Evolutionary conservation across 2,888 invertebrate genomes (phyloP).

Genomic region (Brachyopa scutellaris): DNA sequence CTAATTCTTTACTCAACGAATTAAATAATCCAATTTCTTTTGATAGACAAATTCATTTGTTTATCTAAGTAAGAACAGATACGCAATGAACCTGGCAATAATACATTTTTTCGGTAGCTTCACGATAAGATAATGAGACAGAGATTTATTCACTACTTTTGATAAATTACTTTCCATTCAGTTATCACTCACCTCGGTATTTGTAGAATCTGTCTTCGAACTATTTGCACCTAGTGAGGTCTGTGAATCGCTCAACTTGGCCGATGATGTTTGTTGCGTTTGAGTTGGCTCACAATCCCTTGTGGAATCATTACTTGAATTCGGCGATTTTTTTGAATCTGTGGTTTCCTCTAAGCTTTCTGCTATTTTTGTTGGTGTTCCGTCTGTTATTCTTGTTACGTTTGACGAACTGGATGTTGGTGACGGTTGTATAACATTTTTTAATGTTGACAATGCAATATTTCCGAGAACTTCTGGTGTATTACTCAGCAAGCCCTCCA

Average conservation of each 20-base stretch:
- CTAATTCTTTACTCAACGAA: no score
- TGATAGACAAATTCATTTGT: no score
- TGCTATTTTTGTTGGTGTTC: not conserved
- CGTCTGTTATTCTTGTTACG: constrained; percentile 18
- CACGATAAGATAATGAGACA: no score
- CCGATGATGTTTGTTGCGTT: constrained; percentile 39
- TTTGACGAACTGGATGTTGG: constrained; percentile 59
- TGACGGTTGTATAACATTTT: constrained; percentile 81
- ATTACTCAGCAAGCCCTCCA: constrained; percentile 85
- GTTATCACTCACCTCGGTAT: constrained; percentile 73
- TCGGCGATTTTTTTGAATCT: constrained; percentile 78
- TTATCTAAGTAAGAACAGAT: no score
- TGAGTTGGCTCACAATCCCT: constrained; percentile 78
- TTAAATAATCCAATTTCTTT: no score
- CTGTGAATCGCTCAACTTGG: constrained; percentile 60
- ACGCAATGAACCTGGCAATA: no score
- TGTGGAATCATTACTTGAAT: constrained; percentile 79
- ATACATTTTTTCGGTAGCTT: no score
- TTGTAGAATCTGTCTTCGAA: constrained; percentile 65
- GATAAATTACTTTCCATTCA: no score
- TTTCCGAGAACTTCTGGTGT: constrained; percentile 86
- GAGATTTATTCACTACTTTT: no score
- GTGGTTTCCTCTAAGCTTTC: constrained; percentile 4
- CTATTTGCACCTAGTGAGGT: constrained; percentile 48
- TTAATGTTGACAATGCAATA: constrained; percentile 84